A percentile compares a stretch with the other conserved stretches of the same genome.
Conservation (phyloP, 2,113 vertebrate genomes). For the Nesogale talazaci region DNA sequence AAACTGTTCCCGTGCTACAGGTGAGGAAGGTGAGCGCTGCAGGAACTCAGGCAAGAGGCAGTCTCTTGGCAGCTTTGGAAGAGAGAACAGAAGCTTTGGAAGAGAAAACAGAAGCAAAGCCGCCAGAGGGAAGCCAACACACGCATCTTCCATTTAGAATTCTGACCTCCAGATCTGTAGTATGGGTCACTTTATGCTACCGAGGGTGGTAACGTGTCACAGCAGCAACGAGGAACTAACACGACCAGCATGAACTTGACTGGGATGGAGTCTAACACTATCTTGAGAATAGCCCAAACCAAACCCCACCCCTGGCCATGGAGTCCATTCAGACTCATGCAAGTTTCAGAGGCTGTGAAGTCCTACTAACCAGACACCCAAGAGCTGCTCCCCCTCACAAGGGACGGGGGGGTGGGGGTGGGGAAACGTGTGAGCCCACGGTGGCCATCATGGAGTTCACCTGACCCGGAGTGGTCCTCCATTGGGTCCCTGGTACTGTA, state of each 20-base stretch:
- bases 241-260: not conserved
- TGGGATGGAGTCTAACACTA: slow-evolving; percentile 1
- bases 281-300: not conserved
- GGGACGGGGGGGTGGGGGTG: too few species aligned
- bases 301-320: too few species aligned
- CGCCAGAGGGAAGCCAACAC: not conserved
- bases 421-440: too few species aligned
- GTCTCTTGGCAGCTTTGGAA: not conserved
- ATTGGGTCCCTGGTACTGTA: too few species aligned
- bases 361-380: too few species aligned
- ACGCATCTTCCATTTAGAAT: not conserved
- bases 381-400: too few species aligned
- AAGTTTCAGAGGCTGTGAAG: too few species aligned
- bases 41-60: not conserved
- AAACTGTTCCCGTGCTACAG: not conserved
- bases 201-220: not conserved
- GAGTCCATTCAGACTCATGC: too few species aligned
- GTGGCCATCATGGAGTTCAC: too few species aligned
- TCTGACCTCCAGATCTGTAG: not conserved
- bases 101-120: not conserved
- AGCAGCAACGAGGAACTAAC: not conserved
- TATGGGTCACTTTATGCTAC: not conserved
- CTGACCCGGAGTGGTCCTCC: too few species aligned
- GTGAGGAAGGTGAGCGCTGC: not conserved
- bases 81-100: not conserved